Evolutionary conservation across 35 echinoderm and acorn worm species (phyloP).

Genomic region (Holothuria glaberrima): DNA sequence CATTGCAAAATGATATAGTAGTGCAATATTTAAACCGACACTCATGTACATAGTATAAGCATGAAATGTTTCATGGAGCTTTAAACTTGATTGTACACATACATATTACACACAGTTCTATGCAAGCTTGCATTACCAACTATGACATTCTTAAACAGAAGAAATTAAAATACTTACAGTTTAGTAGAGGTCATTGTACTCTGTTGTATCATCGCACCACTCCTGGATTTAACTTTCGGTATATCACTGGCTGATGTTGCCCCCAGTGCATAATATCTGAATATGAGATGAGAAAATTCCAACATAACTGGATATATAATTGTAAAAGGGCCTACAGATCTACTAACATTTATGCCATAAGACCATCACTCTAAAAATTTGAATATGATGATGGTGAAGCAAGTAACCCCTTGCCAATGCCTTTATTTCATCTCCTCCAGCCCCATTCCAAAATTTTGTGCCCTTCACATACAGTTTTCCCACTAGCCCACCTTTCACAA

Average conservation of each 20-base stretch:
- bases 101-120: too few species aligned
- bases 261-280: not conserved
- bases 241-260: constrained; percentile 18
- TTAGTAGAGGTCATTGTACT: constrained; percentile 27
- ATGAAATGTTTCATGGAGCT: too few species aligned
- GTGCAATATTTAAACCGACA: too few species aligned
- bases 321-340: not conserved
- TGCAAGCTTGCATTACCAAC: too few species aligned
- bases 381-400: not conserved
- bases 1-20: too few species aligned
- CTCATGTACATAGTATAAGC: too few species aligned
- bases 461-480: too few species aligned
- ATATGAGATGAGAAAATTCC: too few species aligned
- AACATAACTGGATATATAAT: too few species aligned
- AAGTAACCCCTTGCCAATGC: not conserved
- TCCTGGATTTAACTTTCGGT: not conserved
- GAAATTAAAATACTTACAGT: not conserved
- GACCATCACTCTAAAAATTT: not conserved
- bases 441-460: not conserved
- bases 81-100: too few species aligned
- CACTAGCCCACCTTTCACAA: too few species aligned
- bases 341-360: not conserved
- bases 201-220: not conserved
- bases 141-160: too few species aligned
- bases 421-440: not conserved